Conservation (phyloP, 2,888 invertebrate genomes). For the Ariolimax columbianus region DNA sequence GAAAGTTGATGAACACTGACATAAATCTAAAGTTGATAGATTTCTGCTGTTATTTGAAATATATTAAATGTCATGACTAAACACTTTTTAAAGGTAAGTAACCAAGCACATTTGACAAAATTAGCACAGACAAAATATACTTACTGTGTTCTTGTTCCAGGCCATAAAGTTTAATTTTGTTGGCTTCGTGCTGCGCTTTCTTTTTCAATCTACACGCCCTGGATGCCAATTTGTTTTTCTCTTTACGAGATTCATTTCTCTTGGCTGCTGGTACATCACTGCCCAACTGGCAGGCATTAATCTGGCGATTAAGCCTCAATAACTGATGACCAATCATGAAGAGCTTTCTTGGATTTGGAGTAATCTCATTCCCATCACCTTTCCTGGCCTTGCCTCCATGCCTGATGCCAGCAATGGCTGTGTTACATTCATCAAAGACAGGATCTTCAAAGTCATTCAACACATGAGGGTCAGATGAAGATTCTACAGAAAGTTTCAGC, state of each 20-base stretch:
- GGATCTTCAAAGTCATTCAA: constrained; percentile 94
- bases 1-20: too few species aligned
- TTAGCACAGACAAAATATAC: constrained; percentile 74
- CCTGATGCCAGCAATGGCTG: constrained; percentile 64
- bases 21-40: too few species aligned
- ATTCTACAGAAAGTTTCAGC: constrained; percentile 81
- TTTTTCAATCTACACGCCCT: constrained; percentile 97
- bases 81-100: not conserved
- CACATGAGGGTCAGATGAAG: constrained; percentile 91
- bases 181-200: constrained; percentile 99
- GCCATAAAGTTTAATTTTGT: constrained; percentile 95
- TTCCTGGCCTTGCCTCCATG: constrained; percentile 87
- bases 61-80: too few species aligned
- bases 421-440: constrained; percentile 89
- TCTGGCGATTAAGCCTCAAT: constrained; percentile 92
- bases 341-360: constrained; percentile 94
- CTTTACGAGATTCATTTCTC: constrained; percentile 84
- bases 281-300: constrained; percentile 80
- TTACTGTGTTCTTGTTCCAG: constrained; percentile 96
- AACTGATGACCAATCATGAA: constrained; percentile 94
- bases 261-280: constrained; percentile 81
- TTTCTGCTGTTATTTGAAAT: too few species aligned
- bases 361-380: constrained; percentile 97
- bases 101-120: not conserved
- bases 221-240: constrained; percentile 98